These are phyloP conservation scores for Felis catus DNA, from an alignment of 2,113 vertebrate species.

Conservation along the genomic window F.catus_Fca126_mat1.0 CM031426.1:2672001-2672500, in stretches of 20 bases:
- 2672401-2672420: fast-evolving
- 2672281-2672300: not conserved
- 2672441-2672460: not conserved
- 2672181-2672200: no score
- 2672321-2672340: not conserved
- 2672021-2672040: no score
- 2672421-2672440: not conserved
- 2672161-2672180: no score
- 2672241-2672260: not conserved
- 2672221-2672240: no score
- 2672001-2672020: no score
- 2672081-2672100: no score
- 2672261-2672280: not conserved
- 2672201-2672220: no score
- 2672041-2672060: no score
- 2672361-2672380: not conserved
- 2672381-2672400: not conserved
- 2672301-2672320: not conserved
- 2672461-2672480: not conserved
- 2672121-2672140: no score
- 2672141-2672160: no score
- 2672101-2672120: no score
- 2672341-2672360: not conserved
- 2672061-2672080: no score
- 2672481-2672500: not conserved